phyloP scores from a whole-genome alignment of 2,888 invertebrate genomes.

The Orthonevra nobilis region DNA sequence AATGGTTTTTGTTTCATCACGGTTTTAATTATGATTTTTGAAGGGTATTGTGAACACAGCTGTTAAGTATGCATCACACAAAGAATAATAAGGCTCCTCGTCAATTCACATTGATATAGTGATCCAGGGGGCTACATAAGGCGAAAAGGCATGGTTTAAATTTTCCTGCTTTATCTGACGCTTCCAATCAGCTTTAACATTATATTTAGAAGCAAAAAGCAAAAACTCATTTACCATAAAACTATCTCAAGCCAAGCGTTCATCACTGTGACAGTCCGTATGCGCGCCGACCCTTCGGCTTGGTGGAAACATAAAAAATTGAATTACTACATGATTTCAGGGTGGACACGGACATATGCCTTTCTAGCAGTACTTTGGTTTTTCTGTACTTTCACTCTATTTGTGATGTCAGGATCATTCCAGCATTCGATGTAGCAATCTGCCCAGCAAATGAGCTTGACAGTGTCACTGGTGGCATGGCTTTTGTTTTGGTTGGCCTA shows the following conservation, averaged over 20 bases:
- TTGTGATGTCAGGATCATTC: slow-evolving; percentile 11
- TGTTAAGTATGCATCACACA: too few species aligned
- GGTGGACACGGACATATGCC: background rate
- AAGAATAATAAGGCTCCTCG: too few species aligned
- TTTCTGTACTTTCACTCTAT: slow-evolving; percentile 19
- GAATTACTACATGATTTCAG: slow-evolving; percentile 41
- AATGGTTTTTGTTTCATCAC: too few species aligned
- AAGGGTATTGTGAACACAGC: too few species aligned
- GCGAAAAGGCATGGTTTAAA: too few species aligned
- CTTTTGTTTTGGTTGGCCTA: too few species aligned
- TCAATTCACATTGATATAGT: too few species aligned
- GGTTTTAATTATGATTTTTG: too few species aligned
- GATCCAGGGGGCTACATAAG: too few species aligned
- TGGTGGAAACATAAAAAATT: slow-evolving; percentile 38
- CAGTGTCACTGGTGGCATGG: slow-evolving; percentile 9
- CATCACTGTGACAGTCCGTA: slow-evolving; percentile 24
- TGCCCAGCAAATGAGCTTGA: slow-evolving; percentile 9
- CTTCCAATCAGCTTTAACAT: too few species aligned
- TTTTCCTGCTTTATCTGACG: too few species aligned
- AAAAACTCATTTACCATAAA: slow-evolving; percentile 14
- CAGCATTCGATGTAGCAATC: background rate
- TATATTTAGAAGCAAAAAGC: too few species aligned
- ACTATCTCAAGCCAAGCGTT: slow-evolving; percentile 27
- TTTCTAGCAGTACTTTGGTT: slow-evolving; percentile 4
- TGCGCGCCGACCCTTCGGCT: slow-evolving; percentile 26